A percentile compares a stretch with the other conserved stretches of the same genome.
Conservation (phyloP, 2,113 vertebrate genomes). For the Phaethornis superciliosus region DNA sequence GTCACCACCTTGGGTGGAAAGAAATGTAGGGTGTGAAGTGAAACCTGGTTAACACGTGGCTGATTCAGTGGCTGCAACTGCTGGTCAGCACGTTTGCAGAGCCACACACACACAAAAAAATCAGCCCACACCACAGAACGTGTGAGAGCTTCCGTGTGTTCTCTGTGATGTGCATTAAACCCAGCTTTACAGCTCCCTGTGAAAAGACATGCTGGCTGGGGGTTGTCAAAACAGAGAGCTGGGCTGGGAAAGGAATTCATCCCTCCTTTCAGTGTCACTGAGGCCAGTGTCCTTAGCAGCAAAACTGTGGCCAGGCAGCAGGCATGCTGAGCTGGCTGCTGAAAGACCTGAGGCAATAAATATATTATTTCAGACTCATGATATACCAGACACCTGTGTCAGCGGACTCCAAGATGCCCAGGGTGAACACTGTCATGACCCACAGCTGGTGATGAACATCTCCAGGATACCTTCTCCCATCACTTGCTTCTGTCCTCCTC, state of each 20-base stretch:
- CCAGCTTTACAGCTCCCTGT: slow-evolving; percentile 36
- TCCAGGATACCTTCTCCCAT: background rate
- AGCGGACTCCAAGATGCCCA: background rate
- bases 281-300: background rate
- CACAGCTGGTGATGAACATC: fast-evolving
- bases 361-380: background rate
- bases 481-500: background rate
- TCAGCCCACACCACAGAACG: background rate
- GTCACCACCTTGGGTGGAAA: background rate
- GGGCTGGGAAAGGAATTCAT: slow-evolving; percentile 18
- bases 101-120: background rate
- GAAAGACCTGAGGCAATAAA: background rate
- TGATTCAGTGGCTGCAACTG: background rate
- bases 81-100: background rate
- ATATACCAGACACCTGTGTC: fast-evolving
- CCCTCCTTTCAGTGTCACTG: background rate
- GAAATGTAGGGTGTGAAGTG: background rate
- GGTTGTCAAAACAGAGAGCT: slow-evolving; percentile 37
- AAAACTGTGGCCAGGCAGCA: fast-evolving
- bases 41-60: fast-evolving
- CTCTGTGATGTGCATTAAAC: background rate
- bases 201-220: slow-evolving; percentile 37
- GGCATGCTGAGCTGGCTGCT: background rate
- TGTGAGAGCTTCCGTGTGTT: background rate
- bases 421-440: background rate